Conservation (phyloP, 2,888 invertebrate species). For the Dryobotodes eremita region DNA sequence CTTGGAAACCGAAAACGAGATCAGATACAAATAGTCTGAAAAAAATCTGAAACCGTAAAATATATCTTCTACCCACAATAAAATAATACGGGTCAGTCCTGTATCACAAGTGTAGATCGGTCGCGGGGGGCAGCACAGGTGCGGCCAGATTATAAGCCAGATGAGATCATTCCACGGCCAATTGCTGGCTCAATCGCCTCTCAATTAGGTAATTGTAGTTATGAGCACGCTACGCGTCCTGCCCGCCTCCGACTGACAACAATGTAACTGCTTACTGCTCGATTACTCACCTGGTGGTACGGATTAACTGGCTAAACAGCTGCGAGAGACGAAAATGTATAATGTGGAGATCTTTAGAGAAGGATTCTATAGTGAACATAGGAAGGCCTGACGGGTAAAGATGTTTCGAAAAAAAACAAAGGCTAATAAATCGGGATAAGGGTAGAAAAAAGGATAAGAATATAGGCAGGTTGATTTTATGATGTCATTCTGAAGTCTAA, state of each 20-base stretch:
- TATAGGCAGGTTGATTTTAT: not conserved
- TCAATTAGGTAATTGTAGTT: slow-evolving; percentile 81
- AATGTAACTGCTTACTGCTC: slow-evolving; percentile 59
- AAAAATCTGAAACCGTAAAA: not conserved
- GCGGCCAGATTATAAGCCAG: slow-evolving; percentile 73
- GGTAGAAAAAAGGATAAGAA: not conserved
- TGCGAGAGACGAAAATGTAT: slow-evolving; percentile 15
- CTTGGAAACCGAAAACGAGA: not conserved
- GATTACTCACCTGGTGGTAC: slow-evolving; percentile 70
- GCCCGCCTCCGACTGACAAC: slow-evolving; percentile 67
- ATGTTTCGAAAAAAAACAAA: not conserved
- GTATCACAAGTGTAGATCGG: slow-evolving; percentile 7
- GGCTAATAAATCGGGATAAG: not conserved
- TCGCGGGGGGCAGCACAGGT: slow-evolving; percentile 64
- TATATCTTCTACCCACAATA: not conserved
- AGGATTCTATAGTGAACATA: not conserved
- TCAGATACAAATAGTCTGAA: not conserved
- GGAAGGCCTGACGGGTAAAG: not conserved
- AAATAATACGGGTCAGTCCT: not conserved
- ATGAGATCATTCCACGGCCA: slow-evolving; percentile 82
- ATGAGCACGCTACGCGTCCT: slow-evolving; percentile 71
- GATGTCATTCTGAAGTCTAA: not conserved
- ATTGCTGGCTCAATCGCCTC: slow-evolving; percentile 78
- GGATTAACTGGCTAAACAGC: slow-evolving; percentile 57
- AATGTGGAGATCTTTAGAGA: not conserved